These are phyloP conservation scores for Sciurus carolinensis DNA, from an alignment of 2,797 vertebrate genomes.

Conservation along the genomic window DNA sequence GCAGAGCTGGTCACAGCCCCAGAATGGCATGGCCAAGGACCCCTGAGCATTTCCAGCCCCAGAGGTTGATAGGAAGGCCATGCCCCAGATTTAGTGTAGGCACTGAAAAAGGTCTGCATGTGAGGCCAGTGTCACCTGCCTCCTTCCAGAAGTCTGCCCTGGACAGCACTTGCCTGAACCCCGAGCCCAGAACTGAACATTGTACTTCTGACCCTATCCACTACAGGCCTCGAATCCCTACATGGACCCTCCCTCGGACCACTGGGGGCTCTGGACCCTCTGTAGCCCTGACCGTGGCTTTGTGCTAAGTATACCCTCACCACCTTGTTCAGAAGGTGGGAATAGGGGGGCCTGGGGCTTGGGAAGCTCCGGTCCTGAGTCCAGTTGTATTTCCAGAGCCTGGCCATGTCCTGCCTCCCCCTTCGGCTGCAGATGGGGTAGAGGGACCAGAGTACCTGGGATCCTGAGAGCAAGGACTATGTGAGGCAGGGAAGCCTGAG, in stretches of 20 bases:
- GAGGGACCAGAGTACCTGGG: background rate
- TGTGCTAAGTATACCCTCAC: too few species aligned
- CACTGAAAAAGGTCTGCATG: background rate
- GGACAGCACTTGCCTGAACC: background rate
- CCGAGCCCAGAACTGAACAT: background rate
- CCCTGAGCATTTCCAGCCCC: background rate
- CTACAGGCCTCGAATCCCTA: background rate
- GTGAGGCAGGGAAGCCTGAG: rapidly evolving
- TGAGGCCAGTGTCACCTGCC: background rate
- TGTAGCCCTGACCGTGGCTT: rapidly evolving
- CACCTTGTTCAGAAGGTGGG: rapidly evolving
- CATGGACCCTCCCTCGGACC: background rate
- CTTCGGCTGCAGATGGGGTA: background rate
- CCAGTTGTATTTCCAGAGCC: background rate
- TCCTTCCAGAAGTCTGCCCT: background rate
- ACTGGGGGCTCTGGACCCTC: rapidly evolving
- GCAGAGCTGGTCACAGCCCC: background rate
- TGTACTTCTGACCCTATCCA: background rate
- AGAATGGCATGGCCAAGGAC: background rate
- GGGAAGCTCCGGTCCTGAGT: background rate
- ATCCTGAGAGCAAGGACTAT: background rate
- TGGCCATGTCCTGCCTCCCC: too few species aligned
- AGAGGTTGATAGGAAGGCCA: background rate
- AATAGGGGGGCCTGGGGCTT: background rate
- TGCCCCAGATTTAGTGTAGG: too few species aligned